Conservation (phyloP, 2,888 invertebrate species). For the Euproctis similis region DNA sequence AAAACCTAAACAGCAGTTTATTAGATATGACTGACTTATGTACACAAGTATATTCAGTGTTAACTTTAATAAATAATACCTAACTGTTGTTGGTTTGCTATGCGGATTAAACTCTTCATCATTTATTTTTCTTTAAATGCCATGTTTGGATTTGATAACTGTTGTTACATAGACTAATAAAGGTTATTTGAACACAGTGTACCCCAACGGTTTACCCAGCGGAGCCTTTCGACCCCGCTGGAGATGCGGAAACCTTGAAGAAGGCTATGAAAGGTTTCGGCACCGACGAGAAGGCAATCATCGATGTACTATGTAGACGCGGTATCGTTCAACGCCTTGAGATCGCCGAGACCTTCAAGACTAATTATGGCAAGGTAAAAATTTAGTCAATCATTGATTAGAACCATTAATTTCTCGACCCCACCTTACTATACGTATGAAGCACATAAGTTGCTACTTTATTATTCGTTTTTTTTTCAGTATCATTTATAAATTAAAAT, state of each 20-base stretch:
- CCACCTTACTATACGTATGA: no score
- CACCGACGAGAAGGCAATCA: slow-evolving; percentile 93
- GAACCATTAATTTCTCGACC: no score
- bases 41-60: no score
- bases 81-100: background rate
- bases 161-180: no score
- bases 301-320: slow-evolving; percentile 90
- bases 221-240: slow-evolving; percentile 88
- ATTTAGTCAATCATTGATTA: no score
- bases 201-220: slow-evolving; percentile 92
- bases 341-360: slow-evolving; percentile 93
- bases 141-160: background rate
- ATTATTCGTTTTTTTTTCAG: no score
- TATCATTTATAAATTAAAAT: no score
- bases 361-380: slow-evolving; percentile 89
- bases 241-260: slow-evolving; percentile 88
- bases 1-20: background rate
- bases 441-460: no score
- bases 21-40: background rate
- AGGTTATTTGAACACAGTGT: slow-evolving; percentile 73
- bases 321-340: slow-evolving; percentile 93
- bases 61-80: no score
- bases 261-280: slow-evolving; percentile 96
- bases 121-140: background rate
- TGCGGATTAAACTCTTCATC: background rate